Evolutionary conservation across 2,113 vertebrate genomes (phyloP).

Genomic region (Megalops atlanticus): DNA sequence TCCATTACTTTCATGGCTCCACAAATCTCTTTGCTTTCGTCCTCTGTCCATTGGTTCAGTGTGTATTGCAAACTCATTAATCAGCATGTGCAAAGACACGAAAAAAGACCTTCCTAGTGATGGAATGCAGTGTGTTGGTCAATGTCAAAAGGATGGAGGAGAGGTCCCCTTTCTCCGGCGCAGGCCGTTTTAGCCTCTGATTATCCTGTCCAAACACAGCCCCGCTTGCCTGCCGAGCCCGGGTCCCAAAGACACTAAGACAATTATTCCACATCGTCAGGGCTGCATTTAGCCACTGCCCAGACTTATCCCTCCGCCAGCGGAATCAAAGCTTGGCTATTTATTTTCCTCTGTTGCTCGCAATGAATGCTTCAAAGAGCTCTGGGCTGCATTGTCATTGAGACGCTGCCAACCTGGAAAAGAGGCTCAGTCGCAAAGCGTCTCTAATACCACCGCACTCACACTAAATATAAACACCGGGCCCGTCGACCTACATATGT

Average conservation of each 20-base stretch:
- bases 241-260: background rate
- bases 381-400: constrained; percentile 20
- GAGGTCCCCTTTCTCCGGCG: too few species aligned
- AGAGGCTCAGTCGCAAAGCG: constrained; percentile 28
- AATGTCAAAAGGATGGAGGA: background rate
- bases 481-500: constrained; percentile 1
- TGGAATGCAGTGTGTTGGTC: background rate
- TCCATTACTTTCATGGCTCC: background rate
- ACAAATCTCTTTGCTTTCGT: background rate
- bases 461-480: constrained; percentile 29
- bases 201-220: background rate
- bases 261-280: constrained; percentile 5
- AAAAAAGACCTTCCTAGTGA: background rate
- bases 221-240: background rate
- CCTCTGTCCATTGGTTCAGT: background rate
- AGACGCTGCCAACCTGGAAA: constrained; percentile 15
- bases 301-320: constrained; percentile 35
- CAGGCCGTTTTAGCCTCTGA: too few species aligned
- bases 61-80: background rate
- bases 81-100: background rate
- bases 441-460: constrained; percentile 18
- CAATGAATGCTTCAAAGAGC: constrained; percentile 7
- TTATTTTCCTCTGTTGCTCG: background rate
- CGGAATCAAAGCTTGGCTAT: constrained; percentile 9
- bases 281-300: constrained; percentile 15